These are phyloP conservation scores for Chrysomallon squamiferum DNA, from an alignment of 1,140 invertebrate genomes.

Conservation along the genomic window DNA sequence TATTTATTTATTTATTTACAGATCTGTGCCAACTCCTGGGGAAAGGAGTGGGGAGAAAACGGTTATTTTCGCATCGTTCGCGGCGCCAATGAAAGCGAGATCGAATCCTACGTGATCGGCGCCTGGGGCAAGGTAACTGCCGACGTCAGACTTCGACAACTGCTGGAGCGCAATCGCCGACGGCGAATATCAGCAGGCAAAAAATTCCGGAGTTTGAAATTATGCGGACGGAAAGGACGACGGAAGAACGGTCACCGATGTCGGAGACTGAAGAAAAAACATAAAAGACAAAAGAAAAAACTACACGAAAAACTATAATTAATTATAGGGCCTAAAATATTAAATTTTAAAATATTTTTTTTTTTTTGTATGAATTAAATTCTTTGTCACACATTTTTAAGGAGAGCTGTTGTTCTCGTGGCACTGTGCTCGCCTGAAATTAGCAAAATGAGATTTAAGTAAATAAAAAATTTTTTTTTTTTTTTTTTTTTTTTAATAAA, in stretches of 20 bases:
- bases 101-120: constrained; percentile 56
- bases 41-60: constrained; percentile 83
- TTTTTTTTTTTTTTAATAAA: too few relatives aligned
- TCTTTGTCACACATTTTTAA: too few relatives aligned
- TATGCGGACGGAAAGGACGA: constrained; percentile 8
- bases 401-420: too few relatives aligned
- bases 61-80: constrained; percentile 57
- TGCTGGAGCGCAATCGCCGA: constrained; percentile 12
- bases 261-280: constrained; percentile 15
- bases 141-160: constrained; percentile 13
- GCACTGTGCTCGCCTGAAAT: too few relatives aligned
- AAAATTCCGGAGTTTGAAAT: constrained; percentile 1
- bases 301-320: background rate
- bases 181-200: constrained; percentile 5
- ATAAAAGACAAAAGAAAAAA: constrained; percentile 1
- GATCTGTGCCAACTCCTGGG: constrained; percentile 91
- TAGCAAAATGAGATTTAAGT: too few relatives aligned
- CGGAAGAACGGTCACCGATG: constrained; percentile 15
- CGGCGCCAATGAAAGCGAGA: constrained; percentile 50
- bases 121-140: constrained; percentile 34
- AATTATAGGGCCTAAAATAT: background rate
- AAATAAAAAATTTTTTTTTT: too few relatives aligned
- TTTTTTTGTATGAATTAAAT: too few relatives aligned
- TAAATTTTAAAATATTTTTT: too few relatives aligned
- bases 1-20: constrained; percentile 29